phyloP scores from a whole-genome alignment of 2,888 invertebrate species.

The Cetonia aurata region DNA sequence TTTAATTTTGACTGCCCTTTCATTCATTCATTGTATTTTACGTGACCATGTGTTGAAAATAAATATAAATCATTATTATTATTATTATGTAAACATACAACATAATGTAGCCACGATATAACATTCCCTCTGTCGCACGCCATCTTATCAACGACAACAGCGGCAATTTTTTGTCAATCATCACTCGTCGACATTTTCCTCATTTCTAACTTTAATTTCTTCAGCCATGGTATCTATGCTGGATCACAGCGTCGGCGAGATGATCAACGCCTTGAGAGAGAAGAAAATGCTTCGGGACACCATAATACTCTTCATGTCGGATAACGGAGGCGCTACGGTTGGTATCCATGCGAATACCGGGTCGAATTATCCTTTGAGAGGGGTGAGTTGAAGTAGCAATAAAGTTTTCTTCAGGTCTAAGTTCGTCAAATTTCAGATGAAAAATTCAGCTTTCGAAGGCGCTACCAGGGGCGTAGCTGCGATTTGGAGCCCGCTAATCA shows the following conservation, averaged over 20 bases:
- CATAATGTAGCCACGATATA: no score
- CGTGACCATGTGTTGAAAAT: no score
- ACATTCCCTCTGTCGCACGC: no score
- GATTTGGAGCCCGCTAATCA: conserved; percentile 75
- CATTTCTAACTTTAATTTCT: conserved; percentile 28
- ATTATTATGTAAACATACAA: no score
- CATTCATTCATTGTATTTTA: no score
- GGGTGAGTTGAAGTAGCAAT: conserved; percentile 68
- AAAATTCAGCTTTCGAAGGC: conserved; percentile 80
- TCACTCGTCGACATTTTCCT: background rate
- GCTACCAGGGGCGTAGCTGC: conserved; percentile 75
- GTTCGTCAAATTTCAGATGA: conserved; percentile 67
- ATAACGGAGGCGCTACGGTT: conserved; percentile 87
- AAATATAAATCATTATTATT: no score
- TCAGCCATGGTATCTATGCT: conserved; percentile 89
- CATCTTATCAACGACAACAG: no score
- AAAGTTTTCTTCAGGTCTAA: no score
- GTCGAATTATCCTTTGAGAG: conserved; percentile 84
- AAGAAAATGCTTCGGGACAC: conserved; percentile 84
- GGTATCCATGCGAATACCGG: conserved; percentile 82
- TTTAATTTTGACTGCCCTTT: no score
- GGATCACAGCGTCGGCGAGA: conserved; percentile 88
- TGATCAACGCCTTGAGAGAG: conserved; percentile 77
- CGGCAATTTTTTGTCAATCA: no score
- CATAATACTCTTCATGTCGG: conserved; percentile 88